Base-by-base conservation (phyloP, 1,140 invertebrate species). In the Thaumetopoea pityocampa region DNA sequence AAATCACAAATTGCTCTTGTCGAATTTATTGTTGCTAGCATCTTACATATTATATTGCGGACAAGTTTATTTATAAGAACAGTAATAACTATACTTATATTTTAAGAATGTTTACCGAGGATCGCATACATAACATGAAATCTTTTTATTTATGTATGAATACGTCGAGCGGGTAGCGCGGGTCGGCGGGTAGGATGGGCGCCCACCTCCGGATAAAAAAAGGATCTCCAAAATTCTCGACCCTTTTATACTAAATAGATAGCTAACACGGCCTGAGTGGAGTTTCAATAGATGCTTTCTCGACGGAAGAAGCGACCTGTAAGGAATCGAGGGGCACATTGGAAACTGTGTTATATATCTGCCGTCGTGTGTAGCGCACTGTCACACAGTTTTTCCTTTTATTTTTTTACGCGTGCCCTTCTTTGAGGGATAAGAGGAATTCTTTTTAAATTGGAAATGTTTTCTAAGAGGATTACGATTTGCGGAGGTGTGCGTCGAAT, bases 361-460 rank as follows among this genome's bases (percentile, higher is more conserved):
- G 60, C 28, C 27, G 20, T 32, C 37, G 11, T 48, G 55, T 60
- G 40, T 52, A 49, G 55, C 55, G 69, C 72, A 70, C n/a, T 71
- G 70, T 77, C 70, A 54, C 71, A 61, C 41, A 61, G 65, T 61
- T 72, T 74, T 80, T 81, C 71, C 68, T 73, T 74, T 80, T 79
- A 79, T 78, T 79, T 80, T n/a, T 79, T 79, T 79, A 71, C 73
- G 70, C 68, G 63, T 65, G 58, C 72, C 65, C 65, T 78, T 64
- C 67, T 68, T 63, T 34, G 63, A 73, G 68, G 79, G 74, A 76
- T 79, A 72, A 74, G 68, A 76, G 68, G 73, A 83, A 83, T 83
- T 83, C 77, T 83, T 83, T 83, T 83, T 83, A 81, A 83, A 83
- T 83, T 83, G 77, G 79, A 79, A 83, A 83, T 83, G 79, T 80